phyloP scores from a whole-genome alignment of 2,888 invertebrate genomes.

The Clunio marinus region DNA sequence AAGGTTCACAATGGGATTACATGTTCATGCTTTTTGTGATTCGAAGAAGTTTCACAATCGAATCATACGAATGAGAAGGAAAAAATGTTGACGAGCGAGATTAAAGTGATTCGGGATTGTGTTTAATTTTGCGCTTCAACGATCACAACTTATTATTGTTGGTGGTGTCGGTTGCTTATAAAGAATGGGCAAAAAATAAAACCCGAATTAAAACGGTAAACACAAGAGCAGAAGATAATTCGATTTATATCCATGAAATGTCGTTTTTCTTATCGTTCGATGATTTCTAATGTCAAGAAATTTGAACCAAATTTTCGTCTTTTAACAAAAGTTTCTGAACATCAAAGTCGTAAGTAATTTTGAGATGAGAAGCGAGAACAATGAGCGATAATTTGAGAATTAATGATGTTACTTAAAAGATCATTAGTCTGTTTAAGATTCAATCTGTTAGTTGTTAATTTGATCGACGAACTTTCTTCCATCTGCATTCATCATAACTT shows the following conservation, averaged over 20 bases:
- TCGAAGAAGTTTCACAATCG: not conserved
- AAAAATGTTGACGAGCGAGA: conserved; percentile 3
- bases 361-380: conserved; percentile 2
- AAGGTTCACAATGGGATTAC: not conserved
- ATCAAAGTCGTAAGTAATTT: not conserved
- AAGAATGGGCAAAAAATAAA: not conserved
- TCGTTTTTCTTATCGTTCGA: not conserved
- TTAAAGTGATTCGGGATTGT: conserved; percentile 16
- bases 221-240: not conserved
- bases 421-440: conserved; percentile 12
- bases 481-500: conserved; percentile 20
- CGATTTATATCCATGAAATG: not conserved
- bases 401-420: not conserved
- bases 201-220: conserved; percentile 7
- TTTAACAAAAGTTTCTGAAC: not conserved
- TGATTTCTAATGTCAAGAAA: not conserved
- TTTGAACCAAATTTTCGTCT: not conserved
- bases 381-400: not conserved
- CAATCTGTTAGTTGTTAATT: not conserved
- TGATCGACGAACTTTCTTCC: no score
- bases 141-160: not conserved
- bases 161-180: not conserved
- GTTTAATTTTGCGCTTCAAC: conserved; percentile 2
- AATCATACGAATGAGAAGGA: no score
- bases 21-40: not conserved